These are phyloP conservation scores for Chorisops tibialis DNA, from an alignment of 2,888 invertebrate genomes.

Conservation along the genomic window DNA sequence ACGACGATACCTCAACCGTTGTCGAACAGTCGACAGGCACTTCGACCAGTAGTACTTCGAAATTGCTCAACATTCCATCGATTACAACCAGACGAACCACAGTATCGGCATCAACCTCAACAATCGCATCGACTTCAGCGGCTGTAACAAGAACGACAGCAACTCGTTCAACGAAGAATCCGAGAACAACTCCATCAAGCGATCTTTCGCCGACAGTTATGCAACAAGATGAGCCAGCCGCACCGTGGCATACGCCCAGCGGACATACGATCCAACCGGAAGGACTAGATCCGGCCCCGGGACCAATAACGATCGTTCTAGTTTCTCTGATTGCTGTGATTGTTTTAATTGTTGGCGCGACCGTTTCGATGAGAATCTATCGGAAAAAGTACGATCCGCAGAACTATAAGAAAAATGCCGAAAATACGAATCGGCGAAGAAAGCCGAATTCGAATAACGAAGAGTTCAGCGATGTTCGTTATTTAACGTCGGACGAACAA, in stretches of 20 bases:
- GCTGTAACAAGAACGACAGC: neutral
- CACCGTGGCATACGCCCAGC: neutral
- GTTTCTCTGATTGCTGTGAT: neutral
- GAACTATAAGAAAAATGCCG: constrained; percentile 29
- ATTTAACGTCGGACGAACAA: constrained; percentile 33
- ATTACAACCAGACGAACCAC: neutral
- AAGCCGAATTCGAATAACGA: neutral
- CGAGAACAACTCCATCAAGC: neutral
- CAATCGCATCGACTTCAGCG: neutral
- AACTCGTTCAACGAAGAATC: neutral
- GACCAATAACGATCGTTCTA: neutral
- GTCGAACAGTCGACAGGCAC: neutral
- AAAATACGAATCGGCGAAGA: neutral
- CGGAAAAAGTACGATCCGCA: constrained; percentile 18
- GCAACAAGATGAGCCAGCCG: neutral
- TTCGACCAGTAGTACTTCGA: neutral
- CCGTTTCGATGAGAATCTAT: constrained; percentile 11
- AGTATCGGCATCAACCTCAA: neutral
- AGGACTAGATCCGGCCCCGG: neutral
- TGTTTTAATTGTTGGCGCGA: neutral
- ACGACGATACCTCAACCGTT: neutral
- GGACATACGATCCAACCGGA: neutral
- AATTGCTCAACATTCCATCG: neutral
- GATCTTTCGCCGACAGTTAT: neutral
- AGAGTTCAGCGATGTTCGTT: constrained; percentile 34